Evolutionary conservation across 2,113 vertebrate species (phyloP), one percentile per base, ranked within the genome.

Genomic region (Syrmaticus mikado): DNA sequence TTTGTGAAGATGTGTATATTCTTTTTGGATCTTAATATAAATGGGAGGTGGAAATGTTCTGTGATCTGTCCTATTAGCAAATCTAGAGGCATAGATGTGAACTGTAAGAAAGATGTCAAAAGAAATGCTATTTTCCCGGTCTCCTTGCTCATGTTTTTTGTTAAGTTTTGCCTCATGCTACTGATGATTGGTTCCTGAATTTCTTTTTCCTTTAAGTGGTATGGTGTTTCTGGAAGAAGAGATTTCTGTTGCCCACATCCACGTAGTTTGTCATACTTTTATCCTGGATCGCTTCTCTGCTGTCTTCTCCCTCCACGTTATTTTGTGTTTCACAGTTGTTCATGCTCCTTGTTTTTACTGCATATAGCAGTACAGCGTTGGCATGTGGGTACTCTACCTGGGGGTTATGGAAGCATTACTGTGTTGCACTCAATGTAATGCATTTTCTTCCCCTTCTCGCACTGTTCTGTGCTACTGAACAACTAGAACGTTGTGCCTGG

Each of bases 1-100:
- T 82, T 88, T 92, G 67, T 93, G 71, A 77, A 50, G 64, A 40
- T 77, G 55, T 93, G 22, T 92, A n/a, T 92, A 27, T 73, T 80
- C 50, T 76, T 82, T 87, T 65, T 82, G 65, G 92, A 84, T 65
- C 45, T 8, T 89, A 25, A 66, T 92, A 82, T 67, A 55, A 67
- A 96, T 87, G 46, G 21, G 64, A 89, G 27, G 53, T 79, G n/a
- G 5, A 67, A 67, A 11, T 87, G 72, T 85, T 82, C 34, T 89
- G 40, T 66, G 67, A 45, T 70, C 58, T 2, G 1, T 95, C 18
- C 1, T 68, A 32, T 70, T 66, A 74, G 34, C 72, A 72, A 71
- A 62, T 70, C 15, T 34, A 43, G 72, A 60, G 64, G 50, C 48
- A 25, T 13, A 50, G 58, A 36, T 50, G 34, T 70, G 27, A 90